Evolutionary conservation across 2,113 vertebrate species (phyloP).

Genomic region (Pantherophis guttatus): DNA sequence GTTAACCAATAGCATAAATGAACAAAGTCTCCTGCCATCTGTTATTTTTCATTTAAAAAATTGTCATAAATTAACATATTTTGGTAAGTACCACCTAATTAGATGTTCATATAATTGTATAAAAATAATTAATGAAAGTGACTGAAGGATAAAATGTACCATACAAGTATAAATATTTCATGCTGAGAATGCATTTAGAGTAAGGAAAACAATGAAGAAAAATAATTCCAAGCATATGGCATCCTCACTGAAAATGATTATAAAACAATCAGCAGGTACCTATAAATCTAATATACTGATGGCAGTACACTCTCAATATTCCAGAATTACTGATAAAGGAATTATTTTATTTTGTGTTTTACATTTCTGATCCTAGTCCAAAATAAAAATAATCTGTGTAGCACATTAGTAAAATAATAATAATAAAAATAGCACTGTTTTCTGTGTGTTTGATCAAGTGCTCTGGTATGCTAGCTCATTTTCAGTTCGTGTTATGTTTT

Average conservation of each 20-base stretch:
- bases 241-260: not conserved
- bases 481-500: slow-evolving; percentile 87
- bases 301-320: slow-evolving; percentile 29
- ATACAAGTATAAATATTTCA: not conserved
- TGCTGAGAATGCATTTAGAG: not conserved
- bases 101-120: not conserved
- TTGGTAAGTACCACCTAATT: not conserved
- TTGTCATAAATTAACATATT: not conserved
- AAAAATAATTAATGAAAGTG: not conserved
- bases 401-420: not conserved
- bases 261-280: not conserved
- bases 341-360: not conserved
- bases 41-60: not conserved
- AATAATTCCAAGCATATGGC: not conserved
- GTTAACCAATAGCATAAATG: not conserved
- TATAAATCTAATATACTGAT: not conserved
- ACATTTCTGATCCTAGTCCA: not conserved
- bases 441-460: slow-evolving; percentile 48
- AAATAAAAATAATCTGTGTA: not conserved
- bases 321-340: not conserved
- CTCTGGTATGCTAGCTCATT: slow-evolving; percentile 65
- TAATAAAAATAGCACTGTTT: slow-evolving; percentile 6
- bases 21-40: not conserved
- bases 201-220: not conserved
- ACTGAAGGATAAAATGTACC: not conserved